Conservation (phyloP, 2,888 invertebrate species). For the Hirtodrosophila histrioides region DNA sequence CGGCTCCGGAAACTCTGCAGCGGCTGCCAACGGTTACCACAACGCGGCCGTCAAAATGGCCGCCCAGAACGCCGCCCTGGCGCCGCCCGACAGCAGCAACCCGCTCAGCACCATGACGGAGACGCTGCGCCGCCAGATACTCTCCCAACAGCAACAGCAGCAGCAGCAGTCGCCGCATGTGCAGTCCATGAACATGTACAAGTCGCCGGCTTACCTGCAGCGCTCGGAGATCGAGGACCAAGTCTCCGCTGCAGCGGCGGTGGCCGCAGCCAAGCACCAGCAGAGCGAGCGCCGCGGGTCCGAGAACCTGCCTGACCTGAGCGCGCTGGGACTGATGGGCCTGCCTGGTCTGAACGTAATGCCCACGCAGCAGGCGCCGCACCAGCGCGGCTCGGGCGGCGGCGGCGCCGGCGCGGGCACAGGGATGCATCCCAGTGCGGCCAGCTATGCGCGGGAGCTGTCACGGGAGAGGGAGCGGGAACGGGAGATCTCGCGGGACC, state of each 20-base stretch:
- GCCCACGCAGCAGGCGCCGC: slow-evolving; percentile 65
- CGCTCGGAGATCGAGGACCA: slow-evolving; percentile 83
- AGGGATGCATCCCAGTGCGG: slow-evolving; percentile 73
- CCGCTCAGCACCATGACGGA: slow-evolving; percentile 83
- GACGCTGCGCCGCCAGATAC: slow-evolving; percentile 81
- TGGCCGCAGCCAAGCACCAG: slow-evolving; percentile 76
- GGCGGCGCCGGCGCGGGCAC: slow-evolving; percentile 44
- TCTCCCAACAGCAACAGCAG: slow-evolving; percentile 81
- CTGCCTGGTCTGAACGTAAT: slow-evolving; percentile 82
- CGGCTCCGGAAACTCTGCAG: slow-evolving; percentile 66
- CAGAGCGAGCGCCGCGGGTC: slow-evolving; percentile 70
- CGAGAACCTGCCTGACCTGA: slow-evolving; percentile 82
- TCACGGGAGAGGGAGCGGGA: slow-evolving; percentile 63
- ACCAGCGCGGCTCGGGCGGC: slow-evolving; percentile 40
- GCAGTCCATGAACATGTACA: slow-evolving; percentile 83
- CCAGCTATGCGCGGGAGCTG: slow-evolving; percentile 72
- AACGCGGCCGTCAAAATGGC: slow-evolving; percentile 74
- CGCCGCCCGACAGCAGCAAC: slow-evolving; percentile 77
- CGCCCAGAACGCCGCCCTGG: slow-evolving; percentile 74
- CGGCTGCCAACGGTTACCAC: slow-evolving; percentile 81
- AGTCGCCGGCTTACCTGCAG: slow-evolving; percentile 82
- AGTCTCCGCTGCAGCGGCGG: slow-evolving; percentile 78
- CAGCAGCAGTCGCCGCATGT: slow-evolving; percentile 77
- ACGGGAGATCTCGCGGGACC: slow-evolving; percentile 70
- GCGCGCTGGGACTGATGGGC: slow-evolving; percentile 81